Evolutionary conservation across 1,140 invertebrate species (phyloP), one percentile per base, ranked within the genome.

Genomic region (Goniozus legneri): DNA sequence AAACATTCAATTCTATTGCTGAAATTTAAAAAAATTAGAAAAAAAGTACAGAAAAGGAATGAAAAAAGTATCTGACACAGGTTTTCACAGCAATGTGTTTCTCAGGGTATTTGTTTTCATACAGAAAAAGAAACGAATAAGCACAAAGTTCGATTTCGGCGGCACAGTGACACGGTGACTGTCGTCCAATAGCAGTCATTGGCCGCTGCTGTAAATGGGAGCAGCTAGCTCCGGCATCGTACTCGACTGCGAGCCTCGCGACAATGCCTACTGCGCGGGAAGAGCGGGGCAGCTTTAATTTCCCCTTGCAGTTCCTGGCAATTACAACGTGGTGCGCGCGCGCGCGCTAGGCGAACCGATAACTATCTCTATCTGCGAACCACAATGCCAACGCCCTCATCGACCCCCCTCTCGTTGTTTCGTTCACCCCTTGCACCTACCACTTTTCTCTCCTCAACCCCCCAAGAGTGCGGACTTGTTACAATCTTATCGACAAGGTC

Each of bases 251-350:
- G 58, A 58, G 44, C 50, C 48, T 34, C 57, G n/a, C n/a, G 55
- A 71, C 67, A 71, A 71, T 71, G 61, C 58, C n/a, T n/a, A n/a
- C 42, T 48, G 57, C 56, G 54, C 61, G 67, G 69, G 69, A 72
- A 72, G 68, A 68, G 47, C 61, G 61, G 63, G 62, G 60, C 62
- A 72, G 67, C 68, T 71, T 72, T 72, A 71, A 72, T 71, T 72
- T 71, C 68, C 69, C 58, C 69, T 56, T 58, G 58, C 58, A 69
- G 68, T 72, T 72, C 68, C 67, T 72, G 64, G 67, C 66, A 72
- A 72, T 72, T 72, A 71, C 65, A 60, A 58, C 67, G 66, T 67
- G 58, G 50, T 60, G 57, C 60, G 61, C 52, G n/a, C n/a, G n/a
- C n/a, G n/a, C n/a, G n/a, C n/a, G n/a, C n/a, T n/a, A n/a, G n/a